Evolutionary conservation across 37 sponge, comb jelly and placozoan species (phyloP).

Genomic region (Spongia lamella): DNA sequence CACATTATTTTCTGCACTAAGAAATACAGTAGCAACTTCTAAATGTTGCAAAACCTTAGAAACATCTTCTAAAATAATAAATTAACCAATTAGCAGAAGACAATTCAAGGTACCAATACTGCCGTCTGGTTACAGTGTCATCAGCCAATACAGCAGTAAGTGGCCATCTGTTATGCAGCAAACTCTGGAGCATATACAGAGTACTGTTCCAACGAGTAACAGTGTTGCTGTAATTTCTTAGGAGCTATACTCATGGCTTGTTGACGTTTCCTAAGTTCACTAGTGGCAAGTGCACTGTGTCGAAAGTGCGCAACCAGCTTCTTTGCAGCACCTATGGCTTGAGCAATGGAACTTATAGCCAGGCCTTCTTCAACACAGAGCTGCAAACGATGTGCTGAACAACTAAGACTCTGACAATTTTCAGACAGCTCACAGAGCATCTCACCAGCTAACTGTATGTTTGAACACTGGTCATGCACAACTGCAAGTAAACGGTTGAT

Average conservation of each 20-base stretch:
- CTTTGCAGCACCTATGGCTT: conserved; percentile 4
- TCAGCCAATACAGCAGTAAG: conserved; percentile 26
- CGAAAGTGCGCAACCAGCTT: conserved; percentile 29
- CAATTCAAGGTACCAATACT: conserved; percentile 23
- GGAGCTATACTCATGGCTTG: conserved; percentile 14
- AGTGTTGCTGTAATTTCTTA: conserved; percentile 16
- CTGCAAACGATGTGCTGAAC: conserved; percentile 12
- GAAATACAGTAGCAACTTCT: conserved; percentile 17
- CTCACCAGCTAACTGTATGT: conserved; percentile 9
- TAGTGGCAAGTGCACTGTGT: conserved; percentile 28
- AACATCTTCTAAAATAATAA: conserved; percentile 16
- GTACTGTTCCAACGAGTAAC: conserved; percentile 26
- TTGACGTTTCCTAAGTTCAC: conserved; percentile 14
- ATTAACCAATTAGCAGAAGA: conserved; percentile 9
- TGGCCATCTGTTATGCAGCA: conserved; percentile 27
- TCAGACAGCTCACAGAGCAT: too few species aligned
- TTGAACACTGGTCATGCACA: conserved; percentile 6
- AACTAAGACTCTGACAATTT: conserved; percentile 2
- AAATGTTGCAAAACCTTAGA: conserved; percentile 13
- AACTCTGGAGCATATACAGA: conserved; percentile 6
- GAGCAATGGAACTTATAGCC: not conserved
- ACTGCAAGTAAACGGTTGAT: not conserved
- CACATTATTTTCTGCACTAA: conserved; percentile 8
- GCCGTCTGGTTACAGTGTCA: conserved; percentile 19
- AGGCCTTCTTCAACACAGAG: conserved; percentile 15